Conservation (phyloP, 1,140 invertebrate species). For the Trissolcus basalis region DNA sequence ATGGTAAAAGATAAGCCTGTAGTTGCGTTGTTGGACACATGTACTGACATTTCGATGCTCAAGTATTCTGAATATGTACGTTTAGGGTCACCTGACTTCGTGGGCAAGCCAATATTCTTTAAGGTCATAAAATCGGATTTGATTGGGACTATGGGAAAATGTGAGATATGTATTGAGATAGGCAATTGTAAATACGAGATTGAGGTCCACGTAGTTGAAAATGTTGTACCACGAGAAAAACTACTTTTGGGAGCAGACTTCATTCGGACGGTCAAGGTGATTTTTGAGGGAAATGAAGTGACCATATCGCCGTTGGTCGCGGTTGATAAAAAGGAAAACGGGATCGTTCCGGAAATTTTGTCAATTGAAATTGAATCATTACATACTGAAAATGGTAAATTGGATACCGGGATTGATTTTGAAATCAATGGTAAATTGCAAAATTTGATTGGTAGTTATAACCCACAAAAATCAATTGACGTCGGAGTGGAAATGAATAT, state of each 20-base stretch:
- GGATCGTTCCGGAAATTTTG: not conserved
- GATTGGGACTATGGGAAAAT: not conserved
- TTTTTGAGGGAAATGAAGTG: no score
- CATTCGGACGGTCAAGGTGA: no score
- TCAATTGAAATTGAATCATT: constrained; percentile 1
- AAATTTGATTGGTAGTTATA: constrained; percentile 4
- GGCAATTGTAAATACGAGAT: no score
- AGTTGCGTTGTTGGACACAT: not conserved
- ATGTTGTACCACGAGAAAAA: no score
- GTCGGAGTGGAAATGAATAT: constrained; percentile 1
- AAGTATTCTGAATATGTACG: constrained; percentile 2
- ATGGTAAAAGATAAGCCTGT: not conserved
- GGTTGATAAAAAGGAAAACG: not conserved
- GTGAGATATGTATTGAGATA: no score
- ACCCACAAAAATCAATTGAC: not conserved
- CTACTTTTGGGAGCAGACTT: no score
- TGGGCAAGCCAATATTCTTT: not conserved
- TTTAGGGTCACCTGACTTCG: not conserved
- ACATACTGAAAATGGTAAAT: not conserved
- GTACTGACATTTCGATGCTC: constrained; percentile 1
- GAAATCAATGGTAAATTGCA: not conserved
- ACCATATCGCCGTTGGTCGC: no score
- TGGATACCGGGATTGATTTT: not conserved
- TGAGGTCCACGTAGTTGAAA: no score
- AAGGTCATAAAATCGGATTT: not conserved